phyloP scores from a whole-genome alignment of 1,140 invertebrate genomes.

The Reticulitermes speratus region DNA sequence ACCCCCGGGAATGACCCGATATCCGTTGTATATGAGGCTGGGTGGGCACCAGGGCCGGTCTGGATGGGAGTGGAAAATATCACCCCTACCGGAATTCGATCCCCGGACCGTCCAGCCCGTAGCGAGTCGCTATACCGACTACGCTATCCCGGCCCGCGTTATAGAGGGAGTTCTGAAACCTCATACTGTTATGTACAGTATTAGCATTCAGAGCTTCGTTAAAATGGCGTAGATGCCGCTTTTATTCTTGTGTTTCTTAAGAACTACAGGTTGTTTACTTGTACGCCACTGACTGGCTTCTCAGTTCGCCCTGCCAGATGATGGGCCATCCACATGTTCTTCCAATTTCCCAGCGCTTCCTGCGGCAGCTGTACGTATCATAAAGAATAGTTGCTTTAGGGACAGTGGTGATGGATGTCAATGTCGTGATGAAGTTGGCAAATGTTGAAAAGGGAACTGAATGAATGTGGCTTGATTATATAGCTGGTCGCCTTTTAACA shows the following conservation, averaged over 20 bases:
- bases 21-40: too few relatives aligned
- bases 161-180: too few relatives aligned
- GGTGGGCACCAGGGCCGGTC: too few relatives aligned
- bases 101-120: too few relatives aligned
- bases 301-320: not conserved
- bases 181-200: too few relatives aligned
- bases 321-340: not conserved
- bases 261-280: not conserved
- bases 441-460: not conserved
- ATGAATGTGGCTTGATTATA: slow-evolving; percentile 7
- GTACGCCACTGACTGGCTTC: not conserved
- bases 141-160: too few relatives aligned
- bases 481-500: slow-evolving; percentile 14
- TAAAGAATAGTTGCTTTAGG: not conserved
- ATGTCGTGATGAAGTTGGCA: not conserved
- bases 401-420: not conserved
- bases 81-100: too few relatives aligned
- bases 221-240: too few relatives aligned
- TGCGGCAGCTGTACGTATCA: not conserved
- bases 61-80: too few relatives aligned
- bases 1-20: too few relatives aligned
- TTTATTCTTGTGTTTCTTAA: not conserved
- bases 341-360: not conserved
- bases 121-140: too few relatives aligned
- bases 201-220: too few relatives aligned